phyloP scores from a whole-genome alignment of 2,113 vertebrate species.

The Tachycineta bicolor region DNA sequence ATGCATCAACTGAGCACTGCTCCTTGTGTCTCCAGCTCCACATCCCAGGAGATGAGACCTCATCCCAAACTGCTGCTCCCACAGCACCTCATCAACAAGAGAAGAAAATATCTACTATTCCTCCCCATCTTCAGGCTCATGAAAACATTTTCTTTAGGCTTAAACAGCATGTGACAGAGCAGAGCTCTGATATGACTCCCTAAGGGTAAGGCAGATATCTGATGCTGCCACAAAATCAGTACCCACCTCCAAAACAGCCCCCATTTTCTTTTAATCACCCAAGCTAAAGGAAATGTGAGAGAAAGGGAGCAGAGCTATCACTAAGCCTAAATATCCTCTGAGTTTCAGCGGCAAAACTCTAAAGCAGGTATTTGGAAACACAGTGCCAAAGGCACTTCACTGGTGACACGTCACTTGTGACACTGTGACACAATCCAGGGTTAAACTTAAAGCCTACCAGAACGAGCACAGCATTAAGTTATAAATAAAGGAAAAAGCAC shows the following conservation, averaged over 20 bases:
- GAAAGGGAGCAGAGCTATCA: not conserved
- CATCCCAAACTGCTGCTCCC: not conserved
- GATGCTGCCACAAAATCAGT: not conserved
- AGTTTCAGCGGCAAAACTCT: not conserved
- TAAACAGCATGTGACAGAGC: not conserved
- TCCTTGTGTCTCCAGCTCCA: not conserved
- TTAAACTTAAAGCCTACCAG: not conserved
- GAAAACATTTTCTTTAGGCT: not conserved
- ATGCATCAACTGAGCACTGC: not conserved
- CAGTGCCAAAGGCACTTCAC: not conserved
- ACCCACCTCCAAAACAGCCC: not conserved
- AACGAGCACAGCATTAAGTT: not conserved
- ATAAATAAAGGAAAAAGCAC: not conserved
- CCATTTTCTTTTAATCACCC: not conserved
- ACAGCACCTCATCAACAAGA: not conserved
- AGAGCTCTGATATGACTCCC: not conserved
- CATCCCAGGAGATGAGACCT: not conserved
- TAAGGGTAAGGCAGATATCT: not conserved
- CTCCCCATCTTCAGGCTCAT: not conserved
- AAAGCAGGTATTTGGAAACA: not conserved
- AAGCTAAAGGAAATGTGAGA: not conserved
- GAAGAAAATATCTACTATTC: not conserved
- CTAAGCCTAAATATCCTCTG: not conserved
- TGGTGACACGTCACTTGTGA: not conserved
- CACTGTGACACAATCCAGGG: fast-evolving